These are phyloP conservation scores for Toxotes jaculatrix DNA, from an alignment of 2,113 vertebrate species.

Conservation along the genomic window DNA sequence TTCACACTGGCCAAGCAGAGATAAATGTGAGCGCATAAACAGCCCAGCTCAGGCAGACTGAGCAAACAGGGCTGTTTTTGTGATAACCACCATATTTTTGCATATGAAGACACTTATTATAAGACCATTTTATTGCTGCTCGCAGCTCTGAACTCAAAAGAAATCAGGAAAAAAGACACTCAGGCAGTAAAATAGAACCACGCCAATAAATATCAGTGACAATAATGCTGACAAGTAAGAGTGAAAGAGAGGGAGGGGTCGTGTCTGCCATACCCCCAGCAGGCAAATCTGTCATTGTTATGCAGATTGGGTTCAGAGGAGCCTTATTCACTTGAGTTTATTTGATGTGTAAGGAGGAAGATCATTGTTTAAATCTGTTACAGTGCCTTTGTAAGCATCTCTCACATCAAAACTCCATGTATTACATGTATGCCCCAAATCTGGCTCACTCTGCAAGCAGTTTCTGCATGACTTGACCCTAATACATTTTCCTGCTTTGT, in stretches of 20 bases:
- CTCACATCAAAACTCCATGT: slow-evolving; percentile 48
- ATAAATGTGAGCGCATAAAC: slow-evolving; percentile 8
- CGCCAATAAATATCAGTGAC: slow-evolving; percentile 50
- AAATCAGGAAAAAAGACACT: slow-evolving; percentile 22
- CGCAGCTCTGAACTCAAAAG: slow-evolving; percentile 7
- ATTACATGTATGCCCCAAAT: slow-evolving; percentile 68
- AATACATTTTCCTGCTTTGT: slow-evolving; percentile 76
- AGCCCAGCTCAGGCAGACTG: neutral
- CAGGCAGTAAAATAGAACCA: slow-evolving; percentile 28
- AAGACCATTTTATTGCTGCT: neutral
- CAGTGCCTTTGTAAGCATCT: slow-evolving; percentile 20
- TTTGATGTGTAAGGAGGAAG: slow-evolving; percentile 43
- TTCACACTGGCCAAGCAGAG: slow-evolving; percentile 11
- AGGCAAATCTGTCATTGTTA: slow-evolving; percentile 69
- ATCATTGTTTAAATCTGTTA: slow-evolving; percentile 59
- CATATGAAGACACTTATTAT: slow-evolving; percentile 5
- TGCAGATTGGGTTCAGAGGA: slow-evolving; percentile 67
- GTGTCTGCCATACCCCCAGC: slow-evolving; percentile 51
- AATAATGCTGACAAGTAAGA: slow-evolving; percentile 58
- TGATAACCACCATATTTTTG: neutral
- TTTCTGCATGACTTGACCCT: slow-evolving; percentile 74
- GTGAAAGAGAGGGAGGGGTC: slow-evolving; percentile 43
- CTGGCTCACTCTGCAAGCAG: slow-evolving; percentile 47
- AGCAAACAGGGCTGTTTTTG: slow-evolving; percentile 26
- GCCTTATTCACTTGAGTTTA: slow-evolving; percentile 52